Base-by-base conservation (phyloP, 1,140 invertebrate genomes). In the Zaprionus africanus region DNA sequence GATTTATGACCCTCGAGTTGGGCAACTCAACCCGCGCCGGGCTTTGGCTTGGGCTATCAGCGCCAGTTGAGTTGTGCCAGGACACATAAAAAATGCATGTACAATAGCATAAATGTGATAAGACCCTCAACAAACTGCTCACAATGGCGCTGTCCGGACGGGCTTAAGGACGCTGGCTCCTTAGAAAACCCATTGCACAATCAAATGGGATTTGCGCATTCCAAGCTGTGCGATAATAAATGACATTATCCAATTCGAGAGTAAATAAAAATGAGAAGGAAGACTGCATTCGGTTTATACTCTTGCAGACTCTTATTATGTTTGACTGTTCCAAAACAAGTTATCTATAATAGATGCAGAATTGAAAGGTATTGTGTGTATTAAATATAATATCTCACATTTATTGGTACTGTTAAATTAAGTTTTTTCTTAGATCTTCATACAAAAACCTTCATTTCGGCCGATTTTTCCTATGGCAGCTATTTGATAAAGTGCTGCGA, bases 101-200 rank as follows among this genome's bases (percentile, higher is more conserved):
- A 79, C 79, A 86, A 87, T 79, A 64, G 82, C 83, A 76, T 78
- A 86, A 86, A 86, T 81, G 82, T 82, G 82, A 81, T 81, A 85
- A 85, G 75, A 82, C 75, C 72, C 71, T 82, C 67, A 86, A 86
- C 69, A 53, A 73, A 76, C 53, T 19, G 68, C 57, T 67, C 59
- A 61, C 49, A 49, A 41, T 64, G 36, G 26, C 22, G 57, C 72
- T 43, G 26, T 51, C 41, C 41, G 41, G 5, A 46, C 22, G 26
- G 65, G 56, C 57, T 62, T 41, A 61, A 68, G 65, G 36, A 41
- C 26, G n/a, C 12, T 15, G 22, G 36, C 65, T 34, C 19, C 56
- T 53, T 17, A 19, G 31, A 51, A 46, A 17, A 28, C 22, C 1
- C 46, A 67, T 24, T 54, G 58, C 34, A 17, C 31, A 54, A 49